These are phyloP conservation scores for Excalfactoria chinensis DNA, from an alignment of 2,113 vertebrate species.

Conservation along the genomic window DNA sequence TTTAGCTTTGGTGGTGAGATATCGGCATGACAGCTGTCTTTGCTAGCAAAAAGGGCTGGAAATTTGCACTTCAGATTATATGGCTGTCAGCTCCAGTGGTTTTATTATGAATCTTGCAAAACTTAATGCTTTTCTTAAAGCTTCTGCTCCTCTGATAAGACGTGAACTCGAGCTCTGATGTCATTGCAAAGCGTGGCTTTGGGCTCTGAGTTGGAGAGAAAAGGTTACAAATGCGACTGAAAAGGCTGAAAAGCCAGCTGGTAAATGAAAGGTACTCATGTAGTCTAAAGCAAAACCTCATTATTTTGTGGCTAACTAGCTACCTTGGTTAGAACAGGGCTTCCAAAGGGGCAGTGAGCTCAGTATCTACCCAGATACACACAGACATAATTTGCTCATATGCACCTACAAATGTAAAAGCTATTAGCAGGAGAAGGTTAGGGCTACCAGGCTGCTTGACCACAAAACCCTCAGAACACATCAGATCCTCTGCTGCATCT, in stretches of 20 bases:
- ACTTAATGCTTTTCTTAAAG: neutral
- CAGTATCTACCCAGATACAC: neutral
- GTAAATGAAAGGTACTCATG: neutral
- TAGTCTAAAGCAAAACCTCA: neutral
- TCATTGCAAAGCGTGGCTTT: neutral
- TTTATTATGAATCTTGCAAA: neutral
- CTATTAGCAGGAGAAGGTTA: neutral
- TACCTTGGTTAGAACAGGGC: neutral
- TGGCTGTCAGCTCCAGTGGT: neutral
- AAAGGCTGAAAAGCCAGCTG: neutral
- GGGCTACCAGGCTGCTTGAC: neutral
- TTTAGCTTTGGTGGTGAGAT: neutral
- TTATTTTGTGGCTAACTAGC: neutral
- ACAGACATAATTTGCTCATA: accelerated
- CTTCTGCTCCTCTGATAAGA: neutral
- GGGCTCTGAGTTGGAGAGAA: neutral
- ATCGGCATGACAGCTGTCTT: neutral
- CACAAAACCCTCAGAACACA: neutral
- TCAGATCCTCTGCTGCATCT: neutral
- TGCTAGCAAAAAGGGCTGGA: constrained; percentile 1
- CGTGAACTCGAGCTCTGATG: neutral
- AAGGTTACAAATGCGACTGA: neutral
- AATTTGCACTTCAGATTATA: neutral
- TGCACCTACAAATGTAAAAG: neutral
- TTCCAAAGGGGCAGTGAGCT: neutral